phyloP scores from a whole-genome alignment of 1,140 invertebrate species.

The Trichomalopsis sarcophagae region DNA sequence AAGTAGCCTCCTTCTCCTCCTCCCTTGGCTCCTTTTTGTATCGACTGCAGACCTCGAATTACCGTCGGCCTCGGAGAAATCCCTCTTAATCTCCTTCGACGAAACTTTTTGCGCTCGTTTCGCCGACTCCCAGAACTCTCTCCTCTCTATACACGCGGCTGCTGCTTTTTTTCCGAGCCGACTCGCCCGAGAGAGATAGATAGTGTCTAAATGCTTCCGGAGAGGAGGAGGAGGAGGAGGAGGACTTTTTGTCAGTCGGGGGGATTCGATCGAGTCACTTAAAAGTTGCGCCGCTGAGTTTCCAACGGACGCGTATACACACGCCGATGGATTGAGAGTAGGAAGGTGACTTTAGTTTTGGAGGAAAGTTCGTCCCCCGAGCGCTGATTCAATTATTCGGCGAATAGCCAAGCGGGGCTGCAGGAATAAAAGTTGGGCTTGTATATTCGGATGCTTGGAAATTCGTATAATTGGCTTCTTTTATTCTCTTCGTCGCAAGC shows the following conservation, averaged over 20 bases:
- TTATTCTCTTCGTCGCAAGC: not conserved
- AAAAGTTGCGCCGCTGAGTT: constrained; percentile 22
- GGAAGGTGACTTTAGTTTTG: not conserved
- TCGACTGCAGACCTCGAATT: constrained; percentile 34
- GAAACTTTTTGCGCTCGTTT: constrained; percentile 46
- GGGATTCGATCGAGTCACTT: constrained; percentile 18
- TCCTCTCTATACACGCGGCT: not conserved
- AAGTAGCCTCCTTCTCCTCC: not conserved
- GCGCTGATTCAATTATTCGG: constrained; percentile 29
- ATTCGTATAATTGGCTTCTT: not conserved
- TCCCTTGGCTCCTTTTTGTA: not conserved
- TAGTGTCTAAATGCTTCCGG: constrained; percentile 40
- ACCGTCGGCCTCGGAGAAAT: constrained; percentile 38
- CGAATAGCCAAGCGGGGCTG: not conserved
- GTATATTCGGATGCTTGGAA: not conserved
- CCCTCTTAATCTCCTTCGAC: constrained; percentile 43
- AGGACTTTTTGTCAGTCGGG: constrained; percentile 20
- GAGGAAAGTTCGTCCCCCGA: not conserved
- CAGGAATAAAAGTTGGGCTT: not conserved
- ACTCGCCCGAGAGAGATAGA: not conserved
- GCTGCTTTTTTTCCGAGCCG: not conserved
- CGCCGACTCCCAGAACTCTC: not conserved
- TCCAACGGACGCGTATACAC: not conserved
- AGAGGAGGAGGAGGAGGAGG: not conserved
- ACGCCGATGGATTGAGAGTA: not conserved